phyloP scores from a whole-genome alignment of 2,888 invertebrate genomes.

The Trichopoda pennipes region DNA sequence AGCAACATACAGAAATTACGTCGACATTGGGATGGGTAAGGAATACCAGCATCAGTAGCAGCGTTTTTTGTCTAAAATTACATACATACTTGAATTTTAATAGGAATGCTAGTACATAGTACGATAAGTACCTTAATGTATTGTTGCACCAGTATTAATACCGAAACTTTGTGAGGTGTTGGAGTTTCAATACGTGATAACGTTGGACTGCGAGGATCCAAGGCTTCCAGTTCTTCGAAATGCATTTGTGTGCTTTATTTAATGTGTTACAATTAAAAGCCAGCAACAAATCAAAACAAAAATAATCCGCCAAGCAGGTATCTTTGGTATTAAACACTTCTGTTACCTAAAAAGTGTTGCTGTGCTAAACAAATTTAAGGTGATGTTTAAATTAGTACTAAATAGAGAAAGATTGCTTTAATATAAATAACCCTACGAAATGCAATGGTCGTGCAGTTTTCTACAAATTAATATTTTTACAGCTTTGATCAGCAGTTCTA shows the following conservation, averaged over 20 bases:
- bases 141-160: constrained; percentile 88
- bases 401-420: no score
- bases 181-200: constrained; percentile 81
- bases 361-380: no score
- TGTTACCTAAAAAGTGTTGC: neutral
- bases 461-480: no score
- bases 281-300: neutral
- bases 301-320: neutral
- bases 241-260: constrained; percentile 65
- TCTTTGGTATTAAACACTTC: neutral
- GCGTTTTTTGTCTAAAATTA: constrained; percentile 75
- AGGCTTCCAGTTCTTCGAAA: constrained; percentile 78
- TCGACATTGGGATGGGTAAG: constrained; percentile 83
- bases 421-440: no score
- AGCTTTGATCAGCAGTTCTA: no score
- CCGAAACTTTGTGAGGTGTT: constrained; percentile 90
- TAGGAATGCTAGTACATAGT: neutral
- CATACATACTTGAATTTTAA: neutral
- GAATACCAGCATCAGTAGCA: constrained; percentile 74
- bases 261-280: neutral
- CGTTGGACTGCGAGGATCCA: constrained; percentile 75
- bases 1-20: constrained; percentile 91
- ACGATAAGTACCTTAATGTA: constrained; percentile 84
- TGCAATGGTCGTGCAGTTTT: no score
- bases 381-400: no score